Evolutionary conservation across 1,140 invertebrate genomes (phyloP), one percentile per base, ranked within the genome.

Genomic region (Potamilus streckersoni): DNA sequence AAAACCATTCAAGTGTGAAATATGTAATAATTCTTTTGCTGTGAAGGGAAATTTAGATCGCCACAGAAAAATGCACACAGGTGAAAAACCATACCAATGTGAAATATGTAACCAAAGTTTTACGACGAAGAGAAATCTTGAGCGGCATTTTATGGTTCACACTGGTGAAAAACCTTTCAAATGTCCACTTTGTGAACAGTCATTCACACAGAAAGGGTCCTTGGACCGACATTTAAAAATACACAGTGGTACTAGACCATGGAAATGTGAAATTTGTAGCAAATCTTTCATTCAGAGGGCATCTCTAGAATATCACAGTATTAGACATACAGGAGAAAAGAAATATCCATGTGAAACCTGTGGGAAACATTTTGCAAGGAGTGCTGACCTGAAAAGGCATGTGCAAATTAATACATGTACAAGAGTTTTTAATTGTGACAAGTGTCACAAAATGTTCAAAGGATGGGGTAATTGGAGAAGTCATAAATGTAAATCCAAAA

Each of bases 81-180:
- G 97, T 14, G 97, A 98, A 89, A 97, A 97, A 88, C 96, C 96
- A 5, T 96, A 58, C 64, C 63, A 65, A 23, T 80, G 79, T 59
- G 49, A 62, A 14, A 20, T 74, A 6, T 80, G 79, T 74, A 72
- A 64, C 0, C 67, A 69, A 31, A 31, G 20, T 15, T 80, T 80
- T 56, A 74, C 65, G 55, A 60, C 69, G 49, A 74, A 78, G 58
- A 64, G 61, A 16, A 75, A 73, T 57, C 69, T 73, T 17, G 71
- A 73, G 13, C 55, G 68, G 12, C 79, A 80, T 31, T 23, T 97
- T 86, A 94, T 96, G 11, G 14, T 74, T 16, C 65, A 82, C 71
- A 77, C 82, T 20, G 81, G 81, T 16, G 81, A 83, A 60, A 76
- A 67, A 74, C 80, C 81, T 16, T 83, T 74, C 56, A 67, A 59